phyloP scores from a whole-genome alignment of 1,140 invertebrate species.

The Eumaeus atala region DNA sequence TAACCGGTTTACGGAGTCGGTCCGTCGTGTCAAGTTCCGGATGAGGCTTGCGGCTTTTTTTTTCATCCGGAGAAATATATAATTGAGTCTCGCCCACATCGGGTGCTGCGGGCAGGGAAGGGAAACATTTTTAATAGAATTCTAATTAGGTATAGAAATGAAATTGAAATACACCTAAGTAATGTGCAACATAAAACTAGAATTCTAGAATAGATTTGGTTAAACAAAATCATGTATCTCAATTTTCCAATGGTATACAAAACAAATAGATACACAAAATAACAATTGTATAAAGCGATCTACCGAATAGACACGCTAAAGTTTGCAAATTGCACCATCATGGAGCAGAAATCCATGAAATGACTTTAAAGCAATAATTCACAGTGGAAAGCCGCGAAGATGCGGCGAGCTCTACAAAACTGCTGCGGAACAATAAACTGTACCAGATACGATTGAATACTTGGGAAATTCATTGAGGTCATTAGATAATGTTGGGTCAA shows the following conservation, averaged over 20 bases:
- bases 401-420: constrained; percentile 23
- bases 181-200: too few species aligned
- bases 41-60: too few species aligned
- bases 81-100: too few species aligned
- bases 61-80: too few species aligned
- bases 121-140: too few species aligned
- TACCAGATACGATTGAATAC: constrained; percentile 23
- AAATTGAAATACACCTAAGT: too few species aligned
- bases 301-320: constrained; percentile 9
- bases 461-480: constrained; percentile 2
- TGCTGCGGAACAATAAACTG: constrained; percentile 37
- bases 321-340: constrained; percentile 9
- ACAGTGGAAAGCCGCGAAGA: constrained; percentile 31
- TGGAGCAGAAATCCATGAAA: constrained; percentile 12
- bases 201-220: too few species aligned
- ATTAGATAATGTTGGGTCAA: background rate
- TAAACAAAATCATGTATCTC: background rate
- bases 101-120: too few species aligned
- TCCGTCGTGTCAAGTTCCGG: too few species aligned
- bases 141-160: too few species aligned
- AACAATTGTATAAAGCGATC: background rate
- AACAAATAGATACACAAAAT: background rate
- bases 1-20: too few species aligned
- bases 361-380: constrained; percentile 25
- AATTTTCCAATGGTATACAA: background rate